Conservation (phyloP, 2,797 vertebrate genomes). For the Oreochromis mossambicus region DNA sequence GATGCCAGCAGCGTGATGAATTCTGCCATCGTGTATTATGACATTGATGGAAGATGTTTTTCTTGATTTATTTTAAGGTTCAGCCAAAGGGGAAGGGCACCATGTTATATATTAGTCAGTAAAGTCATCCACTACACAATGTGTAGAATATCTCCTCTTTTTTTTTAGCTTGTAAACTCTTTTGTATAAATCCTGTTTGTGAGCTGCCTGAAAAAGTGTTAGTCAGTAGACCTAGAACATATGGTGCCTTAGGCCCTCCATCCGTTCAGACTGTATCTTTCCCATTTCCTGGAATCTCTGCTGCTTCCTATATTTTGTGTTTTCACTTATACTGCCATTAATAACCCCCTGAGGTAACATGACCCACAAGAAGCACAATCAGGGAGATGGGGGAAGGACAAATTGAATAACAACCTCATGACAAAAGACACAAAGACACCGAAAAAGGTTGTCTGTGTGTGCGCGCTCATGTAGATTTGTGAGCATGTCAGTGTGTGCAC, state of each 20-base stretch:
- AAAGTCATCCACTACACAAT: background rate
- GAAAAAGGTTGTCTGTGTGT: background rate
- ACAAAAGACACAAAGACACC: constrained; percentile 37
- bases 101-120: constrained; percentile 6
- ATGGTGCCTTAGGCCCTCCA: constrained; percentile 42
- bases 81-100: background rate
- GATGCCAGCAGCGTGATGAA: background rate
- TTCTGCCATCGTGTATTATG: background rate
- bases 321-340: constrained; percentile 72
- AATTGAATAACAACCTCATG: constrained; percentile 62
- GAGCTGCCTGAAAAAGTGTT: constrained; percentile 39
- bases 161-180: background rate
- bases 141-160: background rate
- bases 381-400: constrained; percentile 33
- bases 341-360: constrained; percentile 62
- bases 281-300: constrained; percentile 72
- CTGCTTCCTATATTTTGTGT: constrained; percentile 67
- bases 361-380: constrained; percentile 50
- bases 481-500: background rate
- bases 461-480: background rate
- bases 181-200: constrained; percentile 2
- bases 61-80: constrained; percentile 20
- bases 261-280: constrained; percentile 56
- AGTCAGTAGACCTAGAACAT: constrained; percentile 62
- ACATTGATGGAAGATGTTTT: constrained; percentile 49